A percentile compares a stretch with the other conserved stretches of the same genome.
These are phyloP conservation scores for Formica selysi DNA, from an alignment of 1,140 invertebrate genomes.

Conservation along the genomic window DNA sequence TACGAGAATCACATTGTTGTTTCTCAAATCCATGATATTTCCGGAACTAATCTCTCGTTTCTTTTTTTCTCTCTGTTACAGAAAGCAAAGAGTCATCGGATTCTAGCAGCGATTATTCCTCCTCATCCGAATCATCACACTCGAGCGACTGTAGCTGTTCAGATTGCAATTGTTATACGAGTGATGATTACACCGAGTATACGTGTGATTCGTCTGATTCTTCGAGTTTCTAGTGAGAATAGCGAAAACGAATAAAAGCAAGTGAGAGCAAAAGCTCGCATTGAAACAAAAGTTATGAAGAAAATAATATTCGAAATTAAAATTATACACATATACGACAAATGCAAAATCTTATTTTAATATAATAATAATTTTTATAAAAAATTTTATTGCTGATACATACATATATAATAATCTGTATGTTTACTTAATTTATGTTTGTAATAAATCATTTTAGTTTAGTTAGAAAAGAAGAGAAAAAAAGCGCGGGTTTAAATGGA, in stretches of 20 bases:
- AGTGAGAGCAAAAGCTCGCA: neutral
- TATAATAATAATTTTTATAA: neutral
- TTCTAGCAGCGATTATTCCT: neutral
- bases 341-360: neutral
- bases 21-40: neutral
- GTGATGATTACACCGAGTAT: neutral
- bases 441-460: neutral
- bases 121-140: neutral
- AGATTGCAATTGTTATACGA: neutral
- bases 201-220: neutral
- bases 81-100: neutral
- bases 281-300: neutral
- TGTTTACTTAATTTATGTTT: neutral
- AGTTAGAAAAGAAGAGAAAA: neutral
- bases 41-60: neutral
- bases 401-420: neutral
- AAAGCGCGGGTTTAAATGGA: too few species aligned
- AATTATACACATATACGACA: neutral
- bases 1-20: neutral
- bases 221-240: neutral
- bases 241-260: neutral
- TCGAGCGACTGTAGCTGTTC: neutral
- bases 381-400: neutral
- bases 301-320: neutral
- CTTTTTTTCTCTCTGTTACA: constrained; percentile 12